A percentile compares a stretch with the other conserved stretches of the same genome.
phyloP scores from a whole-genome alignment of 2,113 vertebrate species.

The Otocyon megalotis region DNA sequence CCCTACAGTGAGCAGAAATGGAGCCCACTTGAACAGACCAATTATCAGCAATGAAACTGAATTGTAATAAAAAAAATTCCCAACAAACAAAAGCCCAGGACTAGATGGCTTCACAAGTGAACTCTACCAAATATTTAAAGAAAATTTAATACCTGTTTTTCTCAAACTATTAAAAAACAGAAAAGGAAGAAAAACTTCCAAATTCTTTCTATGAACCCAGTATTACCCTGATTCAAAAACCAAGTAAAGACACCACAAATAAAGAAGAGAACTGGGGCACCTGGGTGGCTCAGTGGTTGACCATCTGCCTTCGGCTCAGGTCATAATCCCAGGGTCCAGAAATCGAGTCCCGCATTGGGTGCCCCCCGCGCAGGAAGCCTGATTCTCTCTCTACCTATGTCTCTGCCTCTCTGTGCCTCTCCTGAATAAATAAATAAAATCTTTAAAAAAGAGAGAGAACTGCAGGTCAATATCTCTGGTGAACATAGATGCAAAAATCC shows the following conservation, averaged over 20 bases:
- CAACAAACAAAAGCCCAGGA: background rate
- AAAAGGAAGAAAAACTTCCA: background rate
- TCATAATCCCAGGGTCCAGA: too few relatives aligned
- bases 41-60: background rate
- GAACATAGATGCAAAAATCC: background rate
- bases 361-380: too few relatives aligned
- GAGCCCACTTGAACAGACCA: background rate
- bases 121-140: background rate
- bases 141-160: background rate
- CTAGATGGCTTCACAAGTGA: background rate
- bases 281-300: too few relatives aligned
- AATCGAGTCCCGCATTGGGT: too few relatives aligned
- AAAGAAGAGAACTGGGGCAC: background rate
- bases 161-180: background rate
- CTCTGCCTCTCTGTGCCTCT: too few relatives aligned
- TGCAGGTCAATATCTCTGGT: background rate
- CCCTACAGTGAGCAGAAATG: background rate
- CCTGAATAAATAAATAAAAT: too few relatives aligned
- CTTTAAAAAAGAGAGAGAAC: background rate
- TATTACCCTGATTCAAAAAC: background rate
- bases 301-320: too few relatives aligned
- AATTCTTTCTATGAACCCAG: background rate
- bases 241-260: background rate
- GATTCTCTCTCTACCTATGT: too few relatives aligned
- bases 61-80: background rate